phyloP scores from a whole-genome alignment of 2,888 invertebrate genomes.

The Yponomeuta evonymella region DNA sequence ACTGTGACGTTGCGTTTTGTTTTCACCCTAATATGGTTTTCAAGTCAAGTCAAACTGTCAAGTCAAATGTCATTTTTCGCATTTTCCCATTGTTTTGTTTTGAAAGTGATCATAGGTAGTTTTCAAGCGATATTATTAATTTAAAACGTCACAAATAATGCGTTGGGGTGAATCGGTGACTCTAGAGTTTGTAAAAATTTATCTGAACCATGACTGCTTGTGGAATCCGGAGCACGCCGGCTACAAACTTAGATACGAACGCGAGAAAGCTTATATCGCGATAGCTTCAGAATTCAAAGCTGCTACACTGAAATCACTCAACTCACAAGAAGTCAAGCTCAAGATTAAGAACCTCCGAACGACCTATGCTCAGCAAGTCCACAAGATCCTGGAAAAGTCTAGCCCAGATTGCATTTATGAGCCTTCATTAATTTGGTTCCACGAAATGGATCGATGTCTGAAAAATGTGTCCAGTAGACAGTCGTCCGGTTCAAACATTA shows the following conservation, averaged over 20 bases:
- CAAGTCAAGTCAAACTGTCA: background rate
- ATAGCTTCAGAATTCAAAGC: conserved; percentile 49
- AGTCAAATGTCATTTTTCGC: background rate
- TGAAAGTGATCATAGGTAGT: background rate
- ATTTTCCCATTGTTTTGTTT: background rate
- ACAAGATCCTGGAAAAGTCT: conserved; percentile 61
- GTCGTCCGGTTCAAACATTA: conserved; percentile 22
- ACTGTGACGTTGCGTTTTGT: no score
- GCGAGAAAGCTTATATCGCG: conserved; percentile 52
- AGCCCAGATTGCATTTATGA: conserved; percentile 52
- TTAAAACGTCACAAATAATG: conserved; percentile 34
- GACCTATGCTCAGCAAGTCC: conserved; percentile 66
- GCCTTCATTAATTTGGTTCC: conserved; percentile 60
- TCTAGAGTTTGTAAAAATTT: conserved; percentile 64
- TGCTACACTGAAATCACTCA: conserved; percentile 43
- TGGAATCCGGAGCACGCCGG: conserved; percentile 62
- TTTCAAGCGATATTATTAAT: background rate
- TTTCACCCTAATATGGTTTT: no score
- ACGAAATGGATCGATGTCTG: conserved; percentile 59
- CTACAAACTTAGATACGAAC: conserved; percentile 54
- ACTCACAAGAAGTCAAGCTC: conserved; percentile 57
- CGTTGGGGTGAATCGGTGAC: conserved; percentile 68
- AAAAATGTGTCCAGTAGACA: conserved; percentile 34
- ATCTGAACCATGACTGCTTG: conserved; percentile 64
- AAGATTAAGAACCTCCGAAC: conserved; percentile 68